Evolutionary conservation across 1,140 invertebrate species (phyloP).

Genomic region (Homarus americanus): DNA sequence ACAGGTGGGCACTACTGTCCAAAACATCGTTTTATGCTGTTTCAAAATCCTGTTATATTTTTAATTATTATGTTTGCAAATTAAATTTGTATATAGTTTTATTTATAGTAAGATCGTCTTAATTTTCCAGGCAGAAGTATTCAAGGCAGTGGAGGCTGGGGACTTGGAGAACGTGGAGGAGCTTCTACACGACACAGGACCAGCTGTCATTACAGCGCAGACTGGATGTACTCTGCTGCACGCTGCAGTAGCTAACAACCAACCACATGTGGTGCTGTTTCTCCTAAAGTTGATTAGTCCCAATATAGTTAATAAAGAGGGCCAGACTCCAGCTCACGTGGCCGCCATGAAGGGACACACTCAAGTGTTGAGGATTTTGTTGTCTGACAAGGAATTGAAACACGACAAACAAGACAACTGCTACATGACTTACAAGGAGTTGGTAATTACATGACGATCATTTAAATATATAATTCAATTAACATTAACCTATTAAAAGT

Average conservation of each 20-base stretch:
- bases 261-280: slow-evolving; percentile 7
- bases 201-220: background rate
- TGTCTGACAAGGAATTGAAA: background rate
- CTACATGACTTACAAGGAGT: too few species aligned
- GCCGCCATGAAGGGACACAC: slow-evolving; percentile 46
- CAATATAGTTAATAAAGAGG: too few species aligned
- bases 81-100: too few species aligned
- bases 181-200: slow-evolving; percentile 28
- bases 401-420: slow-evolving; percentile 8
- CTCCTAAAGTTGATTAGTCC: slow-evolving; percentile 39
- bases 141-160: slow-evolving; percentile 21
- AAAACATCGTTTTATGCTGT: too few species aligned
- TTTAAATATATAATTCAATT: background rate
- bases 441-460: slow-evolving; percentile 3
- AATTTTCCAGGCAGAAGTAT: slow-evolving; percentile 21
- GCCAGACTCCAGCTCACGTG: slow-evolving; percentile 35
- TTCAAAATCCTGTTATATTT: too few species aligned
- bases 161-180: slow-evolving; percentile 27
- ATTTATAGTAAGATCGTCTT: too few species aligned
- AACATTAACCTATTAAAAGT: background rate
- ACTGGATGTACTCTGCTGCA: slow-evolving; percentile 29
- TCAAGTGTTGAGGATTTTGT: slow-evolving; percentile 24
- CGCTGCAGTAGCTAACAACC: slow-evolving; percentile 34
- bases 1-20: background rate
- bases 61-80: too few species aligned